Evolutionary conservation across 2,797 vertebrate species (phyloP), one percentile per base, ranked within the genome.

Genomic region (Okamejei kenojei): DNA sequence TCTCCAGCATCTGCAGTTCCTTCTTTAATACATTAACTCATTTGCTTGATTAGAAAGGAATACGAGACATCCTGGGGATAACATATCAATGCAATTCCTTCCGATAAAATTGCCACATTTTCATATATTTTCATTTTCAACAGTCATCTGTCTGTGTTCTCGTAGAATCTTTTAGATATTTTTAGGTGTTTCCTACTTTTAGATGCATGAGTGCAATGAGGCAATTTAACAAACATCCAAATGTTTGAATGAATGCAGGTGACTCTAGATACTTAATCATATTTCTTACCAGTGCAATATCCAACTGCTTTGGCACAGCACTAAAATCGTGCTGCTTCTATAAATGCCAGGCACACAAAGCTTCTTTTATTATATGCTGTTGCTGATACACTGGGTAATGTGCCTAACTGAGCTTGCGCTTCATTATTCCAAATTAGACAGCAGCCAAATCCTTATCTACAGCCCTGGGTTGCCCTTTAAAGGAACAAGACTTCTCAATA

Each of bases 311-410:
- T 86, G 29, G n/a, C 82, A 86, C 82, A 63, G 58, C 61, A 86
- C 54, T 63, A 86, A 35, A 90, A 90, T 90, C 35, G 68, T 90
- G 63, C 32, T 73, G 32, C 19, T 54, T 68, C 94, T 94, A 93
- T 94, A 94, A 95, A 95, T 88, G 82, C 94, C 93, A 91, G 93
- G 93, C 77, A 79, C 94, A 95, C 95, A 96, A 96, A 95, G 94
- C 94, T 95, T 95, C 93, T 94, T 96, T 96, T 95, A 94, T 95
- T 96, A 96, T 94, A 94, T 93, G 94, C 95, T 95, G 93, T 23
- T 54, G 94, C 71, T 92, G 71, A 76, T 92, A 92, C 38, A 74
- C 35, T 92, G 71, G 38, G 90, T 92, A 92, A 92, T 92, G 71
- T 54, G 71, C 90, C 71, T 76, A 92, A 92, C 90, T 45, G 35